Evolutionary conservation across 2,797 vertebrate species (phyloP), one percentile per base, ranked within the genome.

Genomic region (Megalops cyprinoides): DNA sequence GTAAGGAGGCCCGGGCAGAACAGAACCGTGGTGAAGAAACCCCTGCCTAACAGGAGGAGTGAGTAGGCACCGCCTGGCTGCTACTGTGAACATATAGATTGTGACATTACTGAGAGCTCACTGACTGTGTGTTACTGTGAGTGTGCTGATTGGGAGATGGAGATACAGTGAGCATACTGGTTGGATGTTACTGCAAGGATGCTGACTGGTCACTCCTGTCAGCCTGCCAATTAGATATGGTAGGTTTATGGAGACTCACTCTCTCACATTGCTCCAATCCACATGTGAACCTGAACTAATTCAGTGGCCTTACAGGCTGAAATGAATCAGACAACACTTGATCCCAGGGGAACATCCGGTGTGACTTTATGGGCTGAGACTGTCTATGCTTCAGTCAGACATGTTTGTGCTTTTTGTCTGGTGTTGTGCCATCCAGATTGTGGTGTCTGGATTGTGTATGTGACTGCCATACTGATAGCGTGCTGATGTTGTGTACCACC

Each of bases 1-100:
- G 76, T 1, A 83, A 74, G n/a, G 8, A 67, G 1, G 81, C 80
- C 74, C 77, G 84, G 82, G 75, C 87, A 76, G 82, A 86, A 79
- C 10, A 60, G 76, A 46, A 84, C 74, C 39, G 75, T 79, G 0
- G 51, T 18, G 37, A 37, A 82, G 5, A 84, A 69, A 9, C 83
- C 83, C 4, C 53, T 18, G 8, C 48, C 76, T 23, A 44, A 25
- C 1, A 58, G 10, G 18, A 48, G 28, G 1, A 46, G 80, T 81
- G 62, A 77, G 80, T 81, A 25, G 14, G 23, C 34, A 23, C 79
- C 65, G 75, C 1, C 20, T 1, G 67, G 12, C 4, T 23, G 8
- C 10, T 71, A n/a, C n/a, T 56, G 31, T 28, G 4, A 51, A 23
- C 31, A 25, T 5, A 31, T 9, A 1, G 60, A 65, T 28, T 28